A percentile compares a stretch with the other conserved stretches of the same genome.
phyloP scores from a whole-genome alignment of 2,113 vertebrate genomes.

The Erythrolamprus reginae region DNA sequence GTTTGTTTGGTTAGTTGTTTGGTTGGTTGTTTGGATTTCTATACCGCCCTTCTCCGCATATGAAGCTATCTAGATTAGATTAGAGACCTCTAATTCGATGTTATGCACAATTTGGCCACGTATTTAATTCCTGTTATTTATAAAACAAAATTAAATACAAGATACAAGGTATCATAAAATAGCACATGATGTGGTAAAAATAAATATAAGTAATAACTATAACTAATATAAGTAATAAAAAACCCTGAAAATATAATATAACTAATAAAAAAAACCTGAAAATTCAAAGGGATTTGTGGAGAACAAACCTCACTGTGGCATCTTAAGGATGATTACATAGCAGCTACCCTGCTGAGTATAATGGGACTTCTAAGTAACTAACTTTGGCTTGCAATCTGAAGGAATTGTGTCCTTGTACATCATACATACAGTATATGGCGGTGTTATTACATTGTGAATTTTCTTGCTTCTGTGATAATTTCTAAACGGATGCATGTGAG shows the following conservation, averaged over 20 bases:
- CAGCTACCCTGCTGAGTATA: background rate
- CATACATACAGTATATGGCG: background rate
- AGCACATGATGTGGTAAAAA: background rate
- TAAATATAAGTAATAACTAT: background rate
- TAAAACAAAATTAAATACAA: background rate
- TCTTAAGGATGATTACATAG: background rate
- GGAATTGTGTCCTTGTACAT: background rate
- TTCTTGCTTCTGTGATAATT: background rate
- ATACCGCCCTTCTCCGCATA: too few species aligned
- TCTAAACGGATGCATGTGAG: background rate
- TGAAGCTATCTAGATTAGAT: background rate
- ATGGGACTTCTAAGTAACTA: background rate
- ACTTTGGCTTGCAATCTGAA: background rate
- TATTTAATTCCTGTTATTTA: background rate
- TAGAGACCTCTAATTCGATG: background rate
- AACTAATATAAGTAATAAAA: too few species aligned
- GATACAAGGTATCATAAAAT: background rate
- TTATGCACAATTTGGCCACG: background rate
- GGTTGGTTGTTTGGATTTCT: too few species aligned
- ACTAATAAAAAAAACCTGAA: background rate
- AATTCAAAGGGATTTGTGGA: background rate
- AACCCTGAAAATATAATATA: background rate
- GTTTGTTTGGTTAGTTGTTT: too few species aligned
- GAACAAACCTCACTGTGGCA: background rate
- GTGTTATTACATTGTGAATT: background rate